Base-by-base conservation (phyloP, 2,113 vertebrate genomes). In the Toxotes jaculatrix region DNA sequence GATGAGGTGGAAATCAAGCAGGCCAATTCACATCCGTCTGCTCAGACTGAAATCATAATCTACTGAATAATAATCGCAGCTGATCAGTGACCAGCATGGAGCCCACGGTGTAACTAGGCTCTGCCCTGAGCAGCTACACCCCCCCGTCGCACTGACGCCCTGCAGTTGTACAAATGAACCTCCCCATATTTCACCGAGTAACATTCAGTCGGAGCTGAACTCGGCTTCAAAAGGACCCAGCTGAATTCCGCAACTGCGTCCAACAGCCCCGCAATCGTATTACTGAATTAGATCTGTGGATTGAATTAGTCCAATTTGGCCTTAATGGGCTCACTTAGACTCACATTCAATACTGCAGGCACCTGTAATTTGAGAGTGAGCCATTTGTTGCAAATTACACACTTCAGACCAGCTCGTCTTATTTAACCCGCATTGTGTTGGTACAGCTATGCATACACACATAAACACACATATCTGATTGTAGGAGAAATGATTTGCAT, bases 281-380 rank as follows among this genome's bases (percentile, higher is more conserved):
- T 77, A 87, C 66, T 8, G 78, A 86, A 92, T 91, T 81, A 89
- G 88, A 92, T 87, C 79, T 86, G 77, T 71, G 77, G 78, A 91
- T 91, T 91, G 56, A 91, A 93, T 93, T 92, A 91, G 91, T 65
- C 77, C 66, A 87, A 87, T 93, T 92, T 84, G 80, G 73, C 79
- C 63, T 42, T 93, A 93, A 94, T 90, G 81, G 83, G 80, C 45
- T 83, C 88, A 89, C 87, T 88, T 87, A 87, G 70, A 73, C 80
- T 83, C 73, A 45, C 81, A 82, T 87, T 88, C 83, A 72, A 80
- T 88, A 62, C 87, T 47, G 68, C 73, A 70, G 88, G 79, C 90
- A 90, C 87, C 84, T 92, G 87, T 87, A 89, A 93, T 92, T 88
- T 85, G 62, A 84, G 80, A 72, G 75, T 60, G 63, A 85, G 85